Evolutionary conservation across 2,113 vertebrate genomes (phyloP).

Genomic region (Rhodinocichla rosea): DNA sequence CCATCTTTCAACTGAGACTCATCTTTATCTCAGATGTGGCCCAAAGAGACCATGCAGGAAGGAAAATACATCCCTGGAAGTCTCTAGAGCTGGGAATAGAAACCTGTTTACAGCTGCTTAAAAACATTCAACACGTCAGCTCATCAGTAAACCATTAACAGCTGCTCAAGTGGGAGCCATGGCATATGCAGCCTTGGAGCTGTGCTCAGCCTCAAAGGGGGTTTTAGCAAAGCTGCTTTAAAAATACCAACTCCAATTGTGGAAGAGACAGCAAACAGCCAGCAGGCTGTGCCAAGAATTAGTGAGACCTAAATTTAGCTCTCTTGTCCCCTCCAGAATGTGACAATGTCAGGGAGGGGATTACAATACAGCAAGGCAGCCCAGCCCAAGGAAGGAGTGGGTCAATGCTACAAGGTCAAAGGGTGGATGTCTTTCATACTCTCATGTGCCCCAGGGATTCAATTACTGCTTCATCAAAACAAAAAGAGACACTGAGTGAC

Average conservation of each 20-base stretch:
- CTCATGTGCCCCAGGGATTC: neutral
- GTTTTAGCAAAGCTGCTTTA: constrained; percentile 45
- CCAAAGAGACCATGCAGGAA: neutral
- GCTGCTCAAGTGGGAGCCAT: neutral
- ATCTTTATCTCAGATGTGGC: neutral
- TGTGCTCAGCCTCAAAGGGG: neutral
- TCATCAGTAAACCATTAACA: constrained; percentile 39
- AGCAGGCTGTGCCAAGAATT: constrained; percentile 55
- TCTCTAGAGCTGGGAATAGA: neutral
- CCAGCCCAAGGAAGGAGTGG: constrained; percentile 32
- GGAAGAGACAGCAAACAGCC: constrained; percentile 55
- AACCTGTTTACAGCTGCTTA: constrained; percentile 49
- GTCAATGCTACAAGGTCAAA: constrained; percentile 33
- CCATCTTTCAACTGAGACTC: neutral
- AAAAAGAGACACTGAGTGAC: neutral
- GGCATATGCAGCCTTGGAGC: neutral
- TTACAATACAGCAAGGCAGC: constrained; percentile 18
- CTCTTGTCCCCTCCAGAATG: constrained; percentile 47
- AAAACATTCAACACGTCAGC: neutral
- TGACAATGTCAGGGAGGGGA: constrained; percentile 52
- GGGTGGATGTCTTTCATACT: constrained; percentile 11
- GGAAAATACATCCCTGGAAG: neutral
- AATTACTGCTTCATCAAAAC: constrained; percentile 1
- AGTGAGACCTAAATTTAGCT: constrained; percentile 51
- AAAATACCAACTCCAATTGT: constrained; percentile 54